Evolutionary conservation across 2,797 vertebrate species (phyloP).

Genomic region (Poecilia picta): DNA sequence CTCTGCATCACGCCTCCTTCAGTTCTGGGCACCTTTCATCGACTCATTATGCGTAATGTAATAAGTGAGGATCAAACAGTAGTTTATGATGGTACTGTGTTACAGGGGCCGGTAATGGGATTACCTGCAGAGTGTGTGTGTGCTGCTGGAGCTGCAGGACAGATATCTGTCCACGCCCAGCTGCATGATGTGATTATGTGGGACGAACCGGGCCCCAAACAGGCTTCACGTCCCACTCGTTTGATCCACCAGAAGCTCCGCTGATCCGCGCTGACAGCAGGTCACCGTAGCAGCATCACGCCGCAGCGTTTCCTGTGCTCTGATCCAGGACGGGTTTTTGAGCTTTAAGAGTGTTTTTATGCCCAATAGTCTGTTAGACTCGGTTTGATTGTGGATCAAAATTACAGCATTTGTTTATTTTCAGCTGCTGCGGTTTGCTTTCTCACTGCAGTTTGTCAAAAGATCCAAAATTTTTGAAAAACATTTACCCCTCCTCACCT

Average conservation of each 20-base stretch:
- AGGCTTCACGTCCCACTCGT: neutral
- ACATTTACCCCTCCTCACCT: too few relatives aligned
- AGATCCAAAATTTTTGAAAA: too few relatives aligned
- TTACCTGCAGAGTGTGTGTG: conserved; percentile 17
- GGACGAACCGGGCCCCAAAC: conserved; percentile 1
- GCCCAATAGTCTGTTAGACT: too few relatives aligned
- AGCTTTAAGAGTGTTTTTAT: neutral
- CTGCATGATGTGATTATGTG: conserved; percentile 14
- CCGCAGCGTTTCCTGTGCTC: neutral
- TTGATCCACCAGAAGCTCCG: conserved; percentile 2
- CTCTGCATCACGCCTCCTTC: neutral
- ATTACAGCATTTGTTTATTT: too few relatives aligned
- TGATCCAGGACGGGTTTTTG: neutral
- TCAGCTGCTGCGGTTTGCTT: too few relatives aligned
- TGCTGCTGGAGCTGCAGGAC: neutral
- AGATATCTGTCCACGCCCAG: neutral
- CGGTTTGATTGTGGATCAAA: too few relatives aligned
- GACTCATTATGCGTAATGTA: conserved; percentile 4
- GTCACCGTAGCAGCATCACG: neutral
- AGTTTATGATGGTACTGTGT: conserved; percentile 2
- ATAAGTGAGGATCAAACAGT: conserved; percentile 11
- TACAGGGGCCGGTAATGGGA: conserved; percentile 4
- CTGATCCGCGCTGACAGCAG: neutral
- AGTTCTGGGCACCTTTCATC: neutral
- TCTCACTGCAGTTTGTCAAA: too few relatives aligned